Evolutionary conservation across 2,888 invertebrate genomes (phyloP).

Genomic region (Tillus elongatus): DNA sequence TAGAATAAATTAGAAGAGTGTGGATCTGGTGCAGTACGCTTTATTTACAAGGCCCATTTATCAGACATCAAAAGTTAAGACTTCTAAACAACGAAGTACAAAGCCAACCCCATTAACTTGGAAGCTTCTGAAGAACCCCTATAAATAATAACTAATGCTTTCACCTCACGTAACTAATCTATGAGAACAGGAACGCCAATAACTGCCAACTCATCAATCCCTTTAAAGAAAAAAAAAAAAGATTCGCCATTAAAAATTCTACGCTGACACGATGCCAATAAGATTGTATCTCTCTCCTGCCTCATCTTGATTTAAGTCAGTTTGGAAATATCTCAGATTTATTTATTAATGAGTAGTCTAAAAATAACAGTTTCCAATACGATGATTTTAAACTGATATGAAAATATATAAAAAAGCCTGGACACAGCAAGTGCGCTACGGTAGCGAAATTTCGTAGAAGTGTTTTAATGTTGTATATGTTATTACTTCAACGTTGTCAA

Average conservation of each 20-base stretch:
- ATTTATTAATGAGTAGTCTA: too few species aligned
- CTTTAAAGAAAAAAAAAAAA: slow-evolving; percentile 23
- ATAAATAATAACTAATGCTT: slow-evolving; percentile 41
- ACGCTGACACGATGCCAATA: too few species aligned
- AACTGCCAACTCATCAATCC: slow-evolving; percentile 40
- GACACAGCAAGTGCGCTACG: too few species aligned
- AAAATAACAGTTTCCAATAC: too few species aligned
- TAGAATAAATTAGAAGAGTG: background rate
- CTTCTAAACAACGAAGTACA: slow-evolving; percentile 19
- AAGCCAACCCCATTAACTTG: slow-evolving; percentile 34
- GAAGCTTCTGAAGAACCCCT: slow-evolving; percentile 29
- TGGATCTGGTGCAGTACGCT: background rate
- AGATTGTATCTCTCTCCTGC: too few species aligned
- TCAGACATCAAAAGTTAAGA: slow-evolving; percentile 1
- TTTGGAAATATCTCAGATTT: too few species aligned
- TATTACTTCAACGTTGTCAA: too few species aligned
- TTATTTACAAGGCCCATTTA: background rate
- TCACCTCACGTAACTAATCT: slow-evolving; percentile 42
- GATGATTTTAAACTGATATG: too few species aligned
- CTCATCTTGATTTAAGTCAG: too few species aligned
- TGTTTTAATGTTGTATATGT: too few species aligned
- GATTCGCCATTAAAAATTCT: slow-evolving; percentile 32
- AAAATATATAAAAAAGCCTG: too few species aligned
- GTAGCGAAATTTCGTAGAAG: too few species aligned
- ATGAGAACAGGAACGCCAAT: slow-evolving; percentile 39